phyloP scores from a whole-genome alignment of 2,797 vertebrate species.

The Sebastes hopkinsi region DNA sequence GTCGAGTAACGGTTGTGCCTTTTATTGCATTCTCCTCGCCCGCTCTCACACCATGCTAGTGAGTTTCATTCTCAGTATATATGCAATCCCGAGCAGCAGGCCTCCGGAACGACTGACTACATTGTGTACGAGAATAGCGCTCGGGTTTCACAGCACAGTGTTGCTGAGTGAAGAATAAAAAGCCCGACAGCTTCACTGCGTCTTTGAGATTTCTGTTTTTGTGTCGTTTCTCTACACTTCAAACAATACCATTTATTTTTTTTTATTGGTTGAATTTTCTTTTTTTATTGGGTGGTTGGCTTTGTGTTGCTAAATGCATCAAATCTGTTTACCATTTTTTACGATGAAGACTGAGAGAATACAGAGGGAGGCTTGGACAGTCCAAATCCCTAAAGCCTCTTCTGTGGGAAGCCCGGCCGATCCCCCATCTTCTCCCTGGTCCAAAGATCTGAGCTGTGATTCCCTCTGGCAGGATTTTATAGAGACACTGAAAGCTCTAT shows the following conservation, averaged over 20 bases:
- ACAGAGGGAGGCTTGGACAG: slow-evolving; percentile 14
- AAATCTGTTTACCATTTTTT: slow-evolving; percentile 34
- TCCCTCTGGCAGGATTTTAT: slow-evolving; percentile 60
- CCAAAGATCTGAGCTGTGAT: slow-evolving; percentile 60
- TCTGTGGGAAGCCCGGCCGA: slow-evolving; percentile 21
- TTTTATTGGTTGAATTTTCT: background rate
- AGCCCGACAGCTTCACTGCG: slow-evolving; percentile 14
- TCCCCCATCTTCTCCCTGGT: slow-evolving; percentile 20
- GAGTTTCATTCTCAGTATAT: slow-evolving; percentile 28
- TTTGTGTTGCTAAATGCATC: slow-evolving; percentile 14
- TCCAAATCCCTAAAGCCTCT: slow-evolving; percentile 58
- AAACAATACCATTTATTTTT: slow-evolving; percentile 1
- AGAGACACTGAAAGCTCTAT: slow-evolving; percentile 53
- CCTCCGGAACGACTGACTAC: slow-evolving; percentile 13
- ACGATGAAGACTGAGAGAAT: slow-evolving; percentile 17
- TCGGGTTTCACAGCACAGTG: slow-evolving; percentile 34
- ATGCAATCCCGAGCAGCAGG: slow-evolving; percentile 37
- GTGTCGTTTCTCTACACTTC: slow-evolving; percentile 2
- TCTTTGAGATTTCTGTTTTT: slow-evolving; percentile 6
- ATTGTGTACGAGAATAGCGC: background rate
- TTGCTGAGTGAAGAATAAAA: slow-evolving; percentile 19
- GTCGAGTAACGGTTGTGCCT: slow-evolving; percentile 22
- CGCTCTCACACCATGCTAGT: slow-evolving; percentile 20
- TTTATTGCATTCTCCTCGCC: slow-evolving; percentile 35
- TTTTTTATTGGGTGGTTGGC: slow-evolving; percentile 24